Evolutionary conservation across 2,888 invertebrate species (phyloP), one percentile per base, ranked within the genome.

Genomic region (Lepidonotus clava): DNA sequence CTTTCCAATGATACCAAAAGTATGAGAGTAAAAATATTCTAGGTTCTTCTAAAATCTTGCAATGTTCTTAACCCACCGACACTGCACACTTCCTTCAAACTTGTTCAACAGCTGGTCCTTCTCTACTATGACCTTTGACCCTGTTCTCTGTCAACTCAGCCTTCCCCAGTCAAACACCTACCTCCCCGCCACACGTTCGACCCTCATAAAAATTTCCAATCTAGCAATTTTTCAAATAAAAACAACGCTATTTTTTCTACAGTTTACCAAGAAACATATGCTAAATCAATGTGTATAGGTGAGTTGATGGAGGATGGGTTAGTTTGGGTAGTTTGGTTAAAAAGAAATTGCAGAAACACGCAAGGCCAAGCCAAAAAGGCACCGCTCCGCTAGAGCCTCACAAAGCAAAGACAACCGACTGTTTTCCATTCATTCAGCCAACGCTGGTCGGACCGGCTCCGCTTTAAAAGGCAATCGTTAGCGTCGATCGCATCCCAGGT

Each of bases 401-500:
- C 71, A 71, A 71, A 71, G 71, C 71, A 21, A 71, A 34, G 71
- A 34, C 36, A 34, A 34, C 4, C 38, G 38, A 21, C 6, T 46
- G 8, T 8, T 46, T 46, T 71, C 38, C 67, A 71, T 71, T 71
- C 71, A 71, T 71, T 71, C 36, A 71, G n/a, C n/a, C n/a, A n/a
- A 0, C 24, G 66, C 24, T 66, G 1, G 5, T 28, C 5, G 24
- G 71, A 71, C 71, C 36, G 71, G 36, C 71, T 36, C 71, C 71
- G 46, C 8, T 71, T 71, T 36, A 11, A 8, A 21, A 1, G 5
- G 1, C 4, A 38, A 38, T 71, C 38, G n/a, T 71, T 8, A 14
- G 0, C 5, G 18, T 1, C 5, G 5, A 71, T 71, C 38, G 36
- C 1, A 1, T 14, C 14, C 38, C 2, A 21, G 36, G 8, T 4